Evolutionary conservation across 2,113 vertebrate genomes (phyloP), one percentile per base, ranked within the genome.

Genomic region (Micronycteris hirsuta): DNA sequence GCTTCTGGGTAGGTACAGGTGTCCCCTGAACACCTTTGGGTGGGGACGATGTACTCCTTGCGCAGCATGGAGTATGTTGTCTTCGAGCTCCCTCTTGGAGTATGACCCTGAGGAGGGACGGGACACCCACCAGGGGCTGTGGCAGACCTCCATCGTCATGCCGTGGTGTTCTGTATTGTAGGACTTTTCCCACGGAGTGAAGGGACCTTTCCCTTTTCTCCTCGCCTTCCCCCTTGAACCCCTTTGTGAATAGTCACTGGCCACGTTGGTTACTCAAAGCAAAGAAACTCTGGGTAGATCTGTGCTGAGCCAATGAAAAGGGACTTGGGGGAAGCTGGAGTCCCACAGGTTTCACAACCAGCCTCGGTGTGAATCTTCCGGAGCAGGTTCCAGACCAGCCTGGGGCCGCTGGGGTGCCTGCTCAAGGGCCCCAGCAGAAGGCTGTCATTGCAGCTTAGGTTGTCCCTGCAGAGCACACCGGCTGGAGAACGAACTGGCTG

Each of bases 401-500:
- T 90, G 41, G 82, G 91, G n/a, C 95, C 67, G 17, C 47, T 1
- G 47, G 12, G n/a, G 33, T 16, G 24, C 54, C 41, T 70, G 36
- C 63, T 41, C n/a, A 16, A 96, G 20, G 67, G 90, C 77, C 7
- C 31, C 86, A 5, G 22, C 14, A 13, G 24, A 10, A 16, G 2
- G 16, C 61, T 4, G 1, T 43, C 43, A 49, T 47, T 49, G 93
- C 80, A 87, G 88, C 80, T 86, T 45, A 41, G 41, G 70, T 54
- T 12, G 22, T 2, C 76, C 97, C 85, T 9, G n/a, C 80, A 83
- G 6, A 45, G 19, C 45, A 2, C 77, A 36, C 67, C 95, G 49
- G 91, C 96, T 96, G 94, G 73, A 91, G 91, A 91, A 93, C 33
- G 49, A 92, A 81, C 95, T 90, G 0, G 0, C 85, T 90, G 54